Base-by-base conservation (phyloP, 2,888 invertebrate genomes). In the Nomada hirtipes region DNA sequence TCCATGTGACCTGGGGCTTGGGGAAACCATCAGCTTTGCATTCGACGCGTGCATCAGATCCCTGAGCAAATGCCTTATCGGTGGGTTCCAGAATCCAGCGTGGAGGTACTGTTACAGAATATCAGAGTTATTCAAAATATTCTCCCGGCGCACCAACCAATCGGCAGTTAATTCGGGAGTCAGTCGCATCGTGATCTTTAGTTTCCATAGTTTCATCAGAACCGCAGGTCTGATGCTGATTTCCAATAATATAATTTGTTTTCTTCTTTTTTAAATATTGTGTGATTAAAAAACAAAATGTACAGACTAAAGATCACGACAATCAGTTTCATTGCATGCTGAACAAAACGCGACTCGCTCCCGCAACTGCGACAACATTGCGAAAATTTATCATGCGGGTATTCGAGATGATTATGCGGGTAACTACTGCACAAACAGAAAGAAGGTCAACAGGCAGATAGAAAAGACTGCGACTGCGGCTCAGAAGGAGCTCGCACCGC, bases 21-120 rank as follows among this genome's bases (percentile, higher is more conserved):
- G 98, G 98, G 95, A 98, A 98, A 91, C 98, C 98, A 95, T 98
- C 98, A 94, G 98, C 98, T 95, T 98, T 98, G 94, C 98, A 98
- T 95, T 98, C 98, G 91, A 98, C 97, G 93, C 98, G 97, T 89
- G 98, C 98, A 94, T 98, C 98, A 89, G 98, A 98, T 88, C 98
- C 98, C 95, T 98, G 98, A 88, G 98, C 98, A 94, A 98, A 98
- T 91, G 98, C 98, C 95, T 98, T 98, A 94, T 98, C 98, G 92
- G 98, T 98, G 74, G 98, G 98, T 94, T 98, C 98, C 92, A 98
- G 95, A 94, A 98, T 98, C 98, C 98, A 98, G 94, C 98, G 97
- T 85, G 98, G 98, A 91, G 98, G 98, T 92, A 98, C 98, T 98
- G 96, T 95, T 89, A 82, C 89, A 96, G 95, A 88, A 89, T 72